Percentiles rank a stretch among this genome's conserved stretches.
Conservation (phyloP, 2,888 invertebrate species). For the Eristalis pertinax region DNA sequence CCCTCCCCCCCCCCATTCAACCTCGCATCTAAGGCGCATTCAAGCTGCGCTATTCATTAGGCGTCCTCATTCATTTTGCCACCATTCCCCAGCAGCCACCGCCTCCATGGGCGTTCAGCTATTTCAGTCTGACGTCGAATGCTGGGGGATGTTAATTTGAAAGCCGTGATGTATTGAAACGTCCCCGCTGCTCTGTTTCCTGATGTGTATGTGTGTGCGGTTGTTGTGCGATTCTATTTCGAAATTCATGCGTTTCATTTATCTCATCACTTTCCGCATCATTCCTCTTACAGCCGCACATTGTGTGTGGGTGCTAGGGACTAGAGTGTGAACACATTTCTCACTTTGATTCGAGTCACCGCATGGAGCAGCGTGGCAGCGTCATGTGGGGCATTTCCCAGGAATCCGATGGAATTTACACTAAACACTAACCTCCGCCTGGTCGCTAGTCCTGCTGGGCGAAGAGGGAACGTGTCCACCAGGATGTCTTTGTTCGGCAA, state of each 20-base stretch:
- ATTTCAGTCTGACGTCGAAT: not conserved
- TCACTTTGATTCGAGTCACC: constrained; percentile 10
- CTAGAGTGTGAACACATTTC: not conserved
- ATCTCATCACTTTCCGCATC: not conserved
- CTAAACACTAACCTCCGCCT: not conserved
- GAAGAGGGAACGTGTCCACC: not conserved
- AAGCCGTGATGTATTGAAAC: constrained; percentile 7
- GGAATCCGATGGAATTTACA: not conserved
- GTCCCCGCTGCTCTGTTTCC: not conserved
- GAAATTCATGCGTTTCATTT: constrained; percentile 7
- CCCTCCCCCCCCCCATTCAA: not conserved
- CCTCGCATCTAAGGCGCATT: constrained; percentile 11
- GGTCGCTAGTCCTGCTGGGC: not conserved
- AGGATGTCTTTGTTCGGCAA: not conserved
- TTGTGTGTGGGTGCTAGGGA: not conserved
- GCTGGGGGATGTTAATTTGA: constrained; percentile 13
- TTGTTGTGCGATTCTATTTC: not conserved
- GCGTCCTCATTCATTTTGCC: constrained; percentile 14
- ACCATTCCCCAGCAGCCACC: not conserved
- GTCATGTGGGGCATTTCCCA: not conserved
- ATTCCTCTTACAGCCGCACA: not conserved
- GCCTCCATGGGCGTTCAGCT: not conserved
- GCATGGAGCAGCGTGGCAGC: not conserved
- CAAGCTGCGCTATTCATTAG: constrained; percentile 35
- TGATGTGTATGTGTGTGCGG: not conserved